These are phyloP conservation scores for Anabacerthia variegaticeps DNA, from an alignment of 2,797 vertebrate species.

Conservation along the genomic window DNA sequence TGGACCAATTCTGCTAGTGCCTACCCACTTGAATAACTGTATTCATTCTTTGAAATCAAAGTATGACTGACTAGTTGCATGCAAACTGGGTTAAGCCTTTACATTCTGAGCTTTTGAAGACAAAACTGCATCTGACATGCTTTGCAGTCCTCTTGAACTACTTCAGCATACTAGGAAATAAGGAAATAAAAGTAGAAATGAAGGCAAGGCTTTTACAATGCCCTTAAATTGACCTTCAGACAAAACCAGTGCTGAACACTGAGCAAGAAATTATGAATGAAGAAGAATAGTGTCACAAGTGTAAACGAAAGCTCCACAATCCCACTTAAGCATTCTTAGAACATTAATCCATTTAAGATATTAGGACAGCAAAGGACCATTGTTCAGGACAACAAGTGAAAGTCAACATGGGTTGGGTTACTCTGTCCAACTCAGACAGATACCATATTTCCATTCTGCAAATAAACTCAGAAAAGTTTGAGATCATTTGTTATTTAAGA, in stretches of 20 bases:
- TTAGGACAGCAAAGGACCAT: slow-evolving; percentile 8
- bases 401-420: not conserved
- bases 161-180: not conserved
- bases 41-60: slow-evolving; percentile 17
- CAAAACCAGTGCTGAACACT: not conserved
- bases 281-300: slow-evolving; percentile 10
- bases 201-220: not conserved
- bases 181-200: not conserved
- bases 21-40: not conserved
- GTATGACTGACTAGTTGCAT: not conserved
- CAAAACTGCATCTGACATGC: not conserved
- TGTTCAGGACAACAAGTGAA: slow-evolving; percentile 20
- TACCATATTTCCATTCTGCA: not conserved
- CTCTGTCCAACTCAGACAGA: not conserved
- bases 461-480: not conserved
- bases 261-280: slow-evolving; percentile 4
- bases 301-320: slow-evolving; percentile 14
- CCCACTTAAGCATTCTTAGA: slow-evolving; percentile 37
- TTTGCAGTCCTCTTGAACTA: slow-evolving; percentile 19
- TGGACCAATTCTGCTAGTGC: not conserved
- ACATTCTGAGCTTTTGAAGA: slow-evolving; percentile 25
- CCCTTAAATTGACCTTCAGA: not conserved
- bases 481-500: not conserved
- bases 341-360: slow-evolving; percentile 49
- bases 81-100: slow-evolving; percentile 30